Base-by-base conservation (phyloP, 2,113 vertebrate genomes). In the Aythya baeri region DNA sequence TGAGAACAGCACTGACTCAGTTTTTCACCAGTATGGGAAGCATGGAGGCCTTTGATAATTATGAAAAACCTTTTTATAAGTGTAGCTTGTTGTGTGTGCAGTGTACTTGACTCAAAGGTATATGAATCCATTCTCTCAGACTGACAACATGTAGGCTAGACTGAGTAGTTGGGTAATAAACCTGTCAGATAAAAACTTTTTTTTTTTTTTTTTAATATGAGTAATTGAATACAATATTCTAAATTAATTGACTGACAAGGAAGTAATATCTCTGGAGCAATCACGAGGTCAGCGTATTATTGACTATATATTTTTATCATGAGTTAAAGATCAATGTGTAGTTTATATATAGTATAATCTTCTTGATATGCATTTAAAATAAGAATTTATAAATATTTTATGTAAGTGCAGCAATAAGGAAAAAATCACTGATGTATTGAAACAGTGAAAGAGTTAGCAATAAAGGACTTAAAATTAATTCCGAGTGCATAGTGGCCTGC, bases 381-480 rank as follows among this genome's bases (percentile, higher is more conserved):
- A 17, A 1, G 29, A 20, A 31, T 55, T 85, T 89, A 29, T 36
- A 77, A 52, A 55, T 81, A n/a, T 59, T 66, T 46, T 67, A 4
- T n/a, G 2, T 13, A 84, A 94, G 34, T 65, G 49, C 76, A 94
- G 32, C 81, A 87, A 15, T 88, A 83, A 91, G 92, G 57, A 88
- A 84, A 86, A 93, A 80, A 78, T 71, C 26, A 88, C 59, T 46
- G 26, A 82, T 89, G 65, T 94, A 90, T 95, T 91, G 96, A 97
- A 96, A 97, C 94, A 96, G 91, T 57, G 82, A 91, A 93, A 88
- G 96, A 96, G 84, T 85, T 96, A 93, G 93, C 94, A 96, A 91
- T 94, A 88, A 97, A 94, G 92, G 97, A 97, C 85, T 98, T 97
- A 95, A 96, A 91, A 97, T 97, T 97, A 96, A 97, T 97, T 97